phyloP scores from a whole-genome alignment of 2,888 invertebrate genomes.

The Desoria tigrina region DNA sequence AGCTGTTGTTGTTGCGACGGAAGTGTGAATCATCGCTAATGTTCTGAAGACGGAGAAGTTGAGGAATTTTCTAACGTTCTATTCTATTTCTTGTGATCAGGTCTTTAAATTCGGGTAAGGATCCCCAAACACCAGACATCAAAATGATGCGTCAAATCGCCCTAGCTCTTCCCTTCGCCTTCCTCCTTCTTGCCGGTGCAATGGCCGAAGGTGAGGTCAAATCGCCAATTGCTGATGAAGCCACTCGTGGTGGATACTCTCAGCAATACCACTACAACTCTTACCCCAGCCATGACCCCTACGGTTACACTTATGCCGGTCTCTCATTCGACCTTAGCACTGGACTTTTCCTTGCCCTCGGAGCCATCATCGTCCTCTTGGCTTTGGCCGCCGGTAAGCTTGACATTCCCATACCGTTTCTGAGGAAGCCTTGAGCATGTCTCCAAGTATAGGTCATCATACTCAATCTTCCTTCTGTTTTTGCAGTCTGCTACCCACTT shows the following conservation, averaged over 20 bases:
- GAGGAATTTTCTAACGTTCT: background rate
- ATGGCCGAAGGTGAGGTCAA: slow-evolving; percentile 51
- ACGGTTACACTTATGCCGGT: slow-evolving; percentile 54
- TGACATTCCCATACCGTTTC: background rate
- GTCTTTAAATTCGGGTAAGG: slow-evolving; percentile 14
- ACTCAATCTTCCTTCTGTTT: background rate
- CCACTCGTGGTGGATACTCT: slow-evolving; percentile 50
- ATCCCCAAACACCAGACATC: slow-evolving; percentile 19
- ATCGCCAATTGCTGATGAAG: slow-evolving; percentile 45
- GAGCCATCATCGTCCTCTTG: slow-evolving; percentile 54
- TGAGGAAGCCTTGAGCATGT: background rate
- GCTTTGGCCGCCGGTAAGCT: slow-evolving; percentile 53
- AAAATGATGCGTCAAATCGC: slow-evolving; percentile 52
- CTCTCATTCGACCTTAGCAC: slow-evolving; percentile 54
- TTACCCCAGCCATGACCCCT: slow-evolving; percentile 53
- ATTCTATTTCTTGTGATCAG: slow-evolving; percentile 1
- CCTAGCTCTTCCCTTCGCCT: slow-evolving; percentile 53
- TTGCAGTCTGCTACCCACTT: slow-evolving; percentile 49
- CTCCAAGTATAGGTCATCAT: background rate
- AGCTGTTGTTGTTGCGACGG: slow-evolving; percentile 2
- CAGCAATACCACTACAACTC: slow-evolving; percentile 54
- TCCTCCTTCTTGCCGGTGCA: slow-evolving; percentile 53
- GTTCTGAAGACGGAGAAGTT: no score
- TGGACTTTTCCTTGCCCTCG: slow-evolving; percentile 53
- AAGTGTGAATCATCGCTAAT: slow-evolving; percentile 4